Evolutionary conservation across 2,113 vertebrate genomes (phyloP), one percentile per base, ranked within the genome.

Genomic region (Gymnarchus niloticus): DNA sequence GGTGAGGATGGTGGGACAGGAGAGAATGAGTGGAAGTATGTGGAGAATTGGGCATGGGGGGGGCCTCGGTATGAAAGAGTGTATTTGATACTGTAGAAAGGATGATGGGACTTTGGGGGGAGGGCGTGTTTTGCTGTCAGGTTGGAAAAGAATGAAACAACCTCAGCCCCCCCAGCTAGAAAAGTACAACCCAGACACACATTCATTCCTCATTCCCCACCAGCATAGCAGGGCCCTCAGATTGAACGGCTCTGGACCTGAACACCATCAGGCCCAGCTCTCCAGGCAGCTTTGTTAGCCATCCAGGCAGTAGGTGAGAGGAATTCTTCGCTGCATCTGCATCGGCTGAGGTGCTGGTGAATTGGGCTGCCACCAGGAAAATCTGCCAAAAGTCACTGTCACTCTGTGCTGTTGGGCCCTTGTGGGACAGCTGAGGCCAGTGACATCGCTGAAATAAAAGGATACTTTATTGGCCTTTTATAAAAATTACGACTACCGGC

Each of bases 1-100:
- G 93, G 91, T 89, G 90, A 89, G 94, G 88, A 92, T 90, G 86
- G 92, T 88, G 87, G 65, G 49, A 85, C 28, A 0, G 90, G 87
- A 88, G n/a, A 85, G 84, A 87, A 91, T 90, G 87, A 41, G 65
- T 65, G n/a, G 85, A 88, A 17, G 78, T 86, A 83, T 88, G 87
- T 87, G 87, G 0, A 1, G 52, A 23, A 5, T 17, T 44, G 56
- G 77, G 85, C 44, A 54, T 49, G 19, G 56, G 76, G 77, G 73
- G 56, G 54, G 23, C 9, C 21, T 48, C 19, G 48, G 77, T 37
- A 48, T 49, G 56, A 76, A 81, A 86, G 46, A 73, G 28, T 48
- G 65, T 73, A 82, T 83, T 46, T 77, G 65, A 86, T 56, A 61
- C 41, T 49, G 25, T 28, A 86, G 86, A 76, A 78, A 77, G 61